Percentiles rank a stretch among this genome's conserved stretches.
These are phyloP conservation scores for Cheiracanthium punctorium DNA, from an alignment of 2,888 invertebrate species.

Conservation along the genomic window DNA sequence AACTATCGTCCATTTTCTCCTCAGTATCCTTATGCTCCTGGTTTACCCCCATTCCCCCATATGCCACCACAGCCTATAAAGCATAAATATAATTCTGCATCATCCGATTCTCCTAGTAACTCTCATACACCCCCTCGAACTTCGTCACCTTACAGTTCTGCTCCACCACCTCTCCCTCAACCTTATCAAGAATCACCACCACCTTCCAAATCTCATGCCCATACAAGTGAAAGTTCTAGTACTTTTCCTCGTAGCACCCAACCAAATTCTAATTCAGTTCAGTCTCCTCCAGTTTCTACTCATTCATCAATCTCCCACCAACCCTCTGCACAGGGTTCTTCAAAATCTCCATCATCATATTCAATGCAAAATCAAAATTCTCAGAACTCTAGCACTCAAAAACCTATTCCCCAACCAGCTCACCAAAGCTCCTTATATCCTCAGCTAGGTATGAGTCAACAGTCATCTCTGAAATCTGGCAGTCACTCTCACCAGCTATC, in stretches of 20 bases:
- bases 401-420: conserved; percentile 58
- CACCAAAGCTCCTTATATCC: conserved; percentile 61
- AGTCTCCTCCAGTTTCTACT: conserved; percentile 42
- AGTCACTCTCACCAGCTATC: conserved; percentile 35
- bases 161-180: conserved; percentile 41
- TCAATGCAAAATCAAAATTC: conserved; percentile 35
- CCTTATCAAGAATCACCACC: conserved; percentile 48
- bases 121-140: conserved; percentile 72
- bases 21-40: conserved; percentile 53
- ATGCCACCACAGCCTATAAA: conserved; percentile 68
- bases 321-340: conserved; percentile 31
- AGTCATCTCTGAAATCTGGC: conserved; percentile 26
- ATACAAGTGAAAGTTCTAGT: conserved; percentile 14
- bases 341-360: conserved; percentile 53
- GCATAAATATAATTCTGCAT: conserved; percentile 46
- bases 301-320: conserved; percentile 39
- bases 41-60: conserved; percentile 66
- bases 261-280: conserved; percentile 11
- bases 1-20: conserved; percentile 67
- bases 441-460: conserved; percentile 46
- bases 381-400: conserved; percentile 37
- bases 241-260: conserved; percentile 40
- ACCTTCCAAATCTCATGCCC: conserved; percentile 46
- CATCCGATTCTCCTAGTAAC: conserved; percentile 65
- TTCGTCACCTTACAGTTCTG: conserved; percentile 70